Conservation (phyloP, 2,888 invertebrate genomes). For the Parasteatoda lunata region DNA sequence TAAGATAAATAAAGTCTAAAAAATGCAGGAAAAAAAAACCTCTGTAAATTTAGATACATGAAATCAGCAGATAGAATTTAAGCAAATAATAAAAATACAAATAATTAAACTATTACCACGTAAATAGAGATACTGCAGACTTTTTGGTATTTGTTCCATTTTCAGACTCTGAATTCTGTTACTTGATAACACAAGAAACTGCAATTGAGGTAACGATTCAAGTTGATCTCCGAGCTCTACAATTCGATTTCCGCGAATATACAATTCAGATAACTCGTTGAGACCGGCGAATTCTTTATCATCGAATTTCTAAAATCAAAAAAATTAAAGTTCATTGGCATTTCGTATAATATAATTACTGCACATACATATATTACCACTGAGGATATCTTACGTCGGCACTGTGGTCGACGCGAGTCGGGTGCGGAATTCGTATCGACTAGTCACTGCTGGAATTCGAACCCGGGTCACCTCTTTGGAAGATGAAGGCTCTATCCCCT, state of each 20-base stretch:
- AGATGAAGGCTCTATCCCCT: too few relatives aligned
- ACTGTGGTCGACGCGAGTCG: too few relatives aligned
- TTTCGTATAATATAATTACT: neutral
- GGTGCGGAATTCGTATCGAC: too few relatives aligned
- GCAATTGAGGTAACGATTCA: conserved; percentile 22
- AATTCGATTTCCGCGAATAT: conserved; percentile 37
- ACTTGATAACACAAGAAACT: conserved; percentile 38
- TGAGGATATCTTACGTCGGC: neutral
- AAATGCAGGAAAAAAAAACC: too few relatives aligned
- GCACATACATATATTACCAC: neutral
- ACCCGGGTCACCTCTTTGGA: too few relatives aligned
- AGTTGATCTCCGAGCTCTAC: conserved; percentile 11
- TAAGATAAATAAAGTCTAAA: too few relatives aligned
- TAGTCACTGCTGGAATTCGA: too few relatives aligned
- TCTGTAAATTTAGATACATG: too few relatives aligned
- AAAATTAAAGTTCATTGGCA: neutral
- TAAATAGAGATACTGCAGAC: conserved; percentile 30
- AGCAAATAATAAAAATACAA: neutral
- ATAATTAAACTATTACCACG: neutral
- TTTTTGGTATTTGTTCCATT: conserved; percentile 21
- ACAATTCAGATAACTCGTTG: conserved; percentile 57
- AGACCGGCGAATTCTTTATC: conserved; percentile 45
- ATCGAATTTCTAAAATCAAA: conserved; percentile 24
- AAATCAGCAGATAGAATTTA: too few relatives aligned
- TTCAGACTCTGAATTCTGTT: conserved; percentile 36